These are phyloP conservation scores for Trichogramma dendrolimi DNA, from an alignment of 2,888 invertebrate species.

Conservation along the genomic window DNA sequence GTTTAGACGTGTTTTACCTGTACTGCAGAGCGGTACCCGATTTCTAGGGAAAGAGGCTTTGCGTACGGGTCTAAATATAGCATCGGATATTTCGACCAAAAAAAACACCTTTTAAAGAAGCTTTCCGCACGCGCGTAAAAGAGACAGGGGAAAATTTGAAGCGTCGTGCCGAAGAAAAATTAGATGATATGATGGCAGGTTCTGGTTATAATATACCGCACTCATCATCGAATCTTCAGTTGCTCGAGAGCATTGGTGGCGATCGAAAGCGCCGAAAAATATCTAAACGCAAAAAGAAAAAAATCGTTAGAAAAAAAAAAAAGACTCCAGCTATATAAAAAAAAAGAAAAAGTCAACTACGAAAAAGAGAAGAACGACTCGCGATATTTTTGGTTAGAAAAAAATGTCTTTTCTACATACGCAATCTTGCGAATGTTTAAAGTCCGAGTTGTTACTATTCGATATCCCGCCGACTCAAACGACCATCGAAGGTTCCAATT, in stretches of 20 bases:
- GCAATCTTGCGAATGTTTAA: background rate
- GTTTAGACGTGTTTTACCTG: constrained; percentile 4
- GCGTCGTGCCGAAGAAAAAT: background rate
- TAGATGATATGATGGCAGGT: background rate
- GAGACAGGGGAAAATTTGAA: background rate
- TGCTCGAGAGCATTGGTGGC: too few species aligned
- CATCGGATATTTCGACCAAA: background rate
- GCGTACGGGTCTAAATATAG: background rate
- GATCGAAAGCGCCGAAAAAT: too few species aligned
- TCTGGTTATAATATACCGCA: too few species aligned
- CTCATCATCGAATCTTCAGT: too few species aligned
- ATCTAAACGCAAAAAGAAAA: too few species aligned
- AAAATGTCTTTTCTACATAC: constrained; percentile 1
- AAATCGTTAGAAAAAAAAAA: too few species aligned
- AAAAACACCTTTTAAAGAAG: background rate
- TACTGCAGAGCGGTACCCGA: background rate
- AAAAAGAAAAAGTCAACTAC: background rate
- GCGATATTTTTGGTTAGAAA: constrained; percentile 1
- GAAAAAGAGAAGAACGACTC: background rate
- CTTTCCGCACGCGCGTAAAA: background rate
- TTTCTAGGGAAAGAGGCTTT: background rate
- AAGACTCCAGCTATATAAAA: background rate
- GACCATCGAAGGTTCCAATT: constrained; percentile 30
- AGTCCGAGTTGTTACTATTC: background rate
- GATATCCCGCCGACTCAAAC: constrained; percentile 34